A percentile compares a stretch with the other conserved stretches of the same genome.
Conservation (phyloP, 2,888 invertebrate genomes). For the Sarcophaga carnaria region DNA sequence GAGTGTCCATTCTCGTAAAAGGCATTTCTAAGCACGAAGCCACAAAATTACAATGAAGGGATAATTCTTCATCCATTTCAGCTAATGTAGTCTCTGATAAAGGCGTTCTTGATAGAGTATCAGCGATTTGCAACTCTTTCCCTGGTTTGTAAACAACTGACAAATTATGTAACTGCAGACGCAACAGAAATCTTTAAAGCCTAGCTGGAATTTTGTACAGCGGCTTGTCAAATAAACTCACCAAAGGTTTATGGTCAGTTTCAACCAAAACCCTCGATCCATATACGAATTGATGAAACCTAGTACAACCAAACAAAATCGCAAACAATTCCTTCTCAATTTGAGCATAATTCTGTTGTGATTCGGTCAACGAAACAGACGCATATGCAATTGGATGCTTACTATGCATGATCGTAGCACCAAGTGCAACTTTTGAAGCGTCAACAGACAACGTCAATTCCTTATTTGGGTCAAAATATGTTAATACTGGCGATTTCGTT, state of each 20-base stretch:
- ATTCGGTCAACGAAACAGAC: slow-evolving; percentile 25
- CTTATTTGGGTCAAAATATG: slow-evolving; percentile 56
- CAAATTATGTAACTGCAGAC: not conserved
- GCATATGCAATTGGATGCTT: slow-evolving; percentile 57
- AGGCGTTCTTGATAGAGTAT: no score
- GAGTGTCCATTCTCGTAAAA: not conserved
- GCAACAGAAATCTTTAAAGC: slow-evolving; percentile 27
- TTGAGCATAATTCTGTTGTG: slow-evolving; percentile 54
- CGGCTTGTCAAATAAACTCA: slow-evolving; percentile 11
- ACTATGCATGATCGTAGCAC: slow-evolving; percentile 49
- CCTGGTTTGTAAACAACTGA: not conserved
- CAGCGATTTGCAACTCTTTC: not conserved
- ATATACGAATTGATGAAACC: slow-evolving; percentile 65
- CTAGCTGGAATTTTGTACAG: slow-evolving; percentile 32
- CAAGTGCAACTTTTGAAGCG: slow-evolving; percentile 38
- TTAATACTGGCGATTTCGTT: slow-evolving; percentile 50
- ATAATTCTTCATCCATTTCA: no score
- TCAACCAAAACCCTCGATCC: slow-evolving; percentile 58
- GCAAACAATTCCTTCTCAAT: slow-evolving; percentile 70
- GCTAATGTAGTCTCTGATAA: no score
- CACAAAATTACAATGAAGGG: slow-evolving; percentile 12
- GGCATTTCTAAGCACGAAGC: slow-evolving; percentile 37
- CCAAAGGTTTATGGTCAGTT: slow-evolving; percentile 43
- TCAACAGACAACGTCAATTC: slow-evolving; percentile 20
- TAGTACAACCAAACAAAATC: slow-evolving; percentile 66